Base-by-base conservation (phyloP, 2,113 vertebrate species). In the Misgurnus anguillicaudatus region DNA sequence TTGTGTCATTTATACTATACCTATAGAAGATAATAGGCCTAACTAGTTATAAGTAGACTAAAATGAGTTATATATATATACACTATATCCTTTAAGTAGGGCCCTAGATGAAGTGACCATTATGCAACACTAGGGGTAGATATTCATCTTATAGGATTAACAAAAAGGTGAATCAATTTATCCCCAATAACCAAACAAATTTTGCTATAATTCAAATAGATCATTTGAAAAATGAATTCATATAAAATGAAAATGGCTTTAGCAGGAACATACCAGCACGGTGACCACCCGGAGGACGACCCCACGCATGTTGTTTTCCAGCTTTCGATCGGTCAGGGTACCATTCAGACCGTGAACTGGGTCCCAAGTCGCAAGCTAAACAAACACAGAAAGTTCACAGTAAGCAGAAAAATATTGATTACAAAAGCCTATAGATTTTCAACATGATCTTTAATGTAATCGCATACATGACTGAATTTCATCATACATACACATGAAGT, bases 241-340 rank as follows among this genome's bases (percentile, higher is more conserved):
- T 3, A 1, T 31, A 31, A 31, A 31, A 31, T 31, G 55, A 8
- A 61, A 24, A 64, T 31, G 9, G 69, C 11, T 10, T 63, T 9
- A 71, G 41, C 0, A 5, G 63, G 47, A 62, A 85, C 97, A 95
- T 93, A 99, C 98, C 95, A 98, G 88, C 60, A 99, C 94, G 39
- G 97, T 98, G 48, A 98, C 98, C n/a, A 99, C 95, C 4, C 96
- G 94, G 0, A 98, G 92, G 61, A 98, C 95, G 51, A 99, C 96
- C 4, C 98, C 98, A 78, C 97, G 90, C 96, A 99, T 99, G 87
- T 99, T 99, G 80, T 99, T 99, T 86, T 99, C 98, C 90, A 99
- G 84, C 82, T 97, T 98, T 84, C 96, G 95, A 91, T 99, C 98
- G 3, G 96, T 97, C 73, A 99, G 91, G 1, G 96, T 97, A 53